phyloP scores from a whole-genome alignment of 2,113 vertebrate genomes.

The Eira barbara region DNA sequence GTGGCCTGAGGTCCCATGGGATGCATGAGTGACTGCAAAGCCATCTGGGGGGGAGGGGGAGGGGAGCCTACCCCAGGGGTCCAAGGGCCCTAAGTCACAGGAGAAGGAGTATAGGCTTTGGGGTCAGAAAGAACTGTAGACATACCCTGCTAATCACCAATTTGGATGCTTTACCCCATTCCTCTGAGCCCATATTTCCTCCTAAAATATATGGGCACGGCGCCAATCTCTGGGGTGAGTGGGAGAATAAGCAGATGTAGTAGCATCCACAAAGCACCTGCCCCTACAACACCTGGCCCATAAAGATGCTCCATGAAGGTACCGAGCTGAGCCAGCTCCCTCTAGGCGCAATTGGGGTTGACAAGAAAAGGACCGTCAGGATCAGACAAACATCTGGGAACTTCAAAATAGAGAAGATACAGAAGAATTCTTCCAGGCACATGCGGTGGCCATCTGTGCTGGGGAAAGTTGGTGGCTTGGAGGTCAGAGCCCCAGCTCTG shows the following conservation, averaged over 20 bases:
- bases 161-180: neutral
- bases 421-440: neutral
- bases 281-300: neutral
- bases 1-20: neutral
- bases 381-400: neutral
- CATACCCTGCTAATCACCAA: neutral
- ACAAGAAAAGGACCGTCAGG: neutral
- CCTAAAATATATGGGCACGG: neutral
- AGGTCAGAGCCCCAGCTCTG: neutral
- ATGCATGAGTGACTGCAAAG: neutral
- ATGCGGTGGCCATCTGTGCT: rapidly evolving
- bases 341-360: neutral
- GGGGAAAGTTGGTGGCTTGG: rapidly evolving
- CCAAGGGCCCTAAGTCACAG: neutral
- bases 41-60: no score
- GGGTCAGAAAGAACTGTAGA: neutral
- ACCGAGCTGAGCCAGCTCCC: no score
- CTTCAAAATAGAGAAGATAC: neutral
- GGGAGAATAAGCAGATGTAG: neutral
- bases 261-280: no score
- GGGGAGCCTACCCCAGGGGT: neutral
- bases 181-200: neutral
- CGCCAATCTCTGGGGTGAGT: neutral
- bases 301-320: neutral
- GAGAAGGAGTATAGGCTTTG: neutral